phyloP scores from a whole-genome alignment of 2,113 vertebrate genomes.

The Clarias macrocephalus region DNA sequence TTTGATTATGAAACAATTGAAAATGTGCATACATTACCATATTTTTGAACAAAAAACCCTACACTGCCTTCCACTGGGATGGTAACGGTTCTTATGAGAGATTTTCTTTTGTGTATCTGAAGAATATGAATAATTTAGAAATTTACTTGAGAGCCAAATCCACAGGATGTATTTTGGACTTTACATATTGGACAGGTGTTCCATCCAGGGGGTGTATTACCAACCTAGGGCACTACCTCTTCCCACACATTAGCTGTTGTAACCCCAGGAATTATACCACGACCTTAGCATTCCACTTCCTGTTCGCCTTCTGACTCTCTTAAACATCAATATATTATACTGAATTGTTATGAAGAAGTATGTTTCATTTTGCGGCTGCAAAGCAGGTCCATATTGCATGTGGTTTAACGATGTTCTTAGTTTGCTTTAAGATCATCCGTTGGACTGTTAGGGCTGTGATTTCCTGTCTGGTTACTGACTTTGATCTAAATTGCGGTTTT shows the following conservation, averaged over 20 bases:
- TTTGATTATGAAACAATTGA: constrained; percentile 41
- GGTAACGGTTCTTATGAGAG: background rate
- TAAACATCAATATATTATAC: too few relatives aligned
- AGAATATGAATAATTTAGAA: constrained; percentile 3
- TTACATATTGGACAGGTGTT: background rate
- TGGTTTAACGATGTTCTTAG: too few relatives aligned
- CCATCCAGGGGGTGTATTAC: background rate
- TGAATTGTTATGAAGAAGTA: too few relatives aligned
- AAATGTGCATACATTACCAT: constrained; percentile 51
- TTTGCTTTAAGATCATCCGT: too few relatives aligned
- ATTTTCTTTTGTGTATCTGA: background rate
- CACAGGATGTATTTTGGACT: background rate
- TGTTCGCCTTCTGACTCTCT: background rate
- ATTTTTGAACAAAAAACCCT: background rate
- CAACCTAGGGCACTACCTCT: background rate
- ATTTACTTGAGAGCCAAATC: background rate
- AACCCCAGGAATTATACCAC: background rate
- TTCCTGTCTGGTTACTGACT: too few relatives aligned
- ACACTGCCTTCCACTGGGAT: background rate
- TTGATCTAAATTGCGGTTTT: too few relatives aligned
- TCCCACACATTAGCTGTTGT: background rate
- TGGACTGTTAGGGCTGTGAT: too few relatives aligned
- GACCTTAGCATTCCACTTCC: background rate
- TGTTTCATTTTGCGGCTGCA: too few relatives aligned
- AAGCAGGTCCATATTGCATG: too few relatives aligned